Conservation (phyloP, 2,797 vertebrate genomes). For the Sebastes nivosus region DNA sequence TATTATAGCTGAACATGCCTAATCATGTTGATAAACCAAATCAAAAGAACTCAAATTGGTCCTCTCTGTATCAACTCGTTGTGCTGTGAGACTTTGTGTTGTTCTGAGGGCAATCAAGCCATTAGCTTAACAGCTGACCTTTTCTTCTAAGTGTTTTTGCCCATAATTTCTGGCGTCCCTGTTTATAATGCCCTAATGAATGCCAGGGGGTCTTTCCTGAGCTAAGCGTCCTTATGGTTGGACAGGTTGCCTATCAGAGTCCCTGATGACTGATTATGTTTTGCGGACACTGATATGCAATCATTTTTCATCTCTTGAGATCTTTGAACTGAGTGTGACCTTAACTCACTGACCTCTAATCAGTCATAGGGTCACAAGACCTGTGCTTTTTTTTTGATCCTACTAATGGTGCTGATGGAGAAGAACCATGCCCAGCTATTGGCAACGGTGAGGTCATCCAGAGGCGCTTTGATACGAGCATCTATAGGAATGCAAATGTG, state of each 20-base stretch:
- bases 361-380: constrained; percentile 60
- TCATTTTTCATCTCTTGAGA: constrained; percentile 70
- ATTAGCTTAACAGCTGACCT: constrained; percentile 48
- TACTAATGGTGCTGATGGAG: constrained; percentile 67
- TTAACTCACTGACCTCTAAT: constrained; percentile 68
- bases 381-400: constrained; percentile 59
- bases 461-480: constrained; percentile 59
- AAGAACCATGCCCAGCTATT: constrained; percentile 52
- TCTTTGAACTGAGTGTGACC: constrained; percentile 74
- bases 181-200: constrained; percentile 25
- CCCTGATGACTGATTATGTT: constrained; percentile 29
- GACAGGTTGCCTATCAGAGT: constrained; percentile 28
- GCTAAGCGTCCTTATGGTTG: constrained; percentile 26
- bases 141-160: constrained; percentile 20
- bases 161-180: not conserved
- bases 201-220: constrained; percentile 13
- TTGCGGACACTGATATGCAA: constrained; percentile 35
- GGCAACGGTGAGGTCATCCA: constrained; percentile 64
- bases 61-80: constrained; percentile 10
- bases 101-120: constrained; percentile 30
- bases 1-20: not conserved
- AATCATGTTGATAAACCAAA: constrained; percentile 30
- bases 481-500: constrained; percentile 82
- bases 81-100: not conserved
- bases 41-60: not conserved